phyloP scores from a whole-genome alignment of 2,113 vertebrate genomes.

The Channa argus region DNA sequence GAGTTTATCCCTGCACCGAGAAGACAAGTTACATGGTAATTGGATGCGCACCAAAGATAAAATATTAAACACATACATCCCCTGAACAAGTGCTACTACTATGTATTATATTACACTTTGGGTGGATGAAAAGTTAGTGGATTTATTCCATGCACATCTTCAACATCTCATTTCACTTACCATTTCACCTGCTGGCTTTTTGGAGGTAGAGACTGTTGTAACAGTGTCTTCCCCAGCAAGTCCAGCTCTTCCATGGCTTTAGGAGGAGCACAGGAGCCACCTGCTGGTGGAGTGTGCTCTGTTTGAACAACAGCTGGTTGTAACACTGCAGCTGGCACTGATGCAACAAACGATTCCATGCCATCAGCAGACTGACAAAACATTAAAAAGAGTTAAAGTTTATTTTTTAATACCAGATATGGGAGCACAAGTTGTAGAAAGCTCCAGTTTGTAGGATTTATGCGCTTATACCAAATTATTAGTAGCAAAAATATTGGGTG shows the following conservation, averaged over 20 bases:
- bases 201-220: conserved; percentile 95
- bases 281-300: conserved; percentile 41
- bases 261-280: conserved; percentile 53
- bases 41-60: too few species aligned
- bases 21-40: conserved; percentile 25
- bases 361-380: conserved; percentile 84
- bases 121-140: too few species aligned
- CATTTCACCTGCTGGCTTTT: conserved; percentile 94
- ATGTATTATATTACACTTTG: too few species aligned
- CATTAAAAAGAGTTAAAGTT: background rate
- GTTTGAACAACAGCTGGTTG: conserved; percentile 67
- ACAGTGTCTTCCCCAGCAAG: conserved; percentile 91
- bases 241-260: conserved; percentile 93
- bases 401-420: too few species aligned
- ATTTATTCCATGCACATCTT: background rate
- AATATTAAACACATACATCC: too few species aligned
- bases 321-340: conserved; percentile 64
- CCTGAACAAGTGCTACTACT: too few species aligned
- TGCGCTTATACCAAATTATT: background rate
- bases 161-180: conserved; percentile 48
- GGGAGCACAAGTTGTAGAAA: background rate
- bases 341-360: conserved; percentile 67
- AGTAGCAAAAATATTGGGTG: background rate
- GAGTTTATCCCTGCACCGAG: conserved; percentile 89
- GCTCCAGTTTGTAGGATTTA: background rate